Base-by-base conservation (phyloP, 2,888 invertebrate species). In the Boloria selene region DNA sequence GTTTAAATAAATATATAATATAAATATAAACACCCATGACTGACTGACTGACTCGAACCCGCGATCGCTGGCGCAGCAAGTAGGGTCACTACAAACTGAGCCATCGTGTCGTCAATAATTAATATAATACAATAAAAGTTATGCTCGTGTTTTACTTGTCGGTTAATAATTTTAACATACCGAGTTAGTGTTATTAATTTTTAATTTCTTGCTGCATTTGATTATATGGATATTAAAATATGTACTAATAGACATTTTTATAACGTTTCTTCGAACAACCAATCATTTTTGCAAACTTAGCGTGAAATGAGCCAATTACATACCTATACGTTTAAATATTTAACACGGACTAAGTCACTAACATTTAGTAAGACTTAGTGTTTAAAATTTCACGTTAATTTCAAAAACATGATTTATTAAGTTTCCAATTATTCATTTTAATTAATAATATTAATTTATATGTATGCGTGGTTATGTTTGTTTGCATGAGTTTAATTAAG, bases 291-390 rank as follows among this genome's bases (percentile, higher is more conserved):
- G 61, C 62, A 63, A 70, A 63, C 44, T 49, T 62, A 51, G 55
- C 70, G 70, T 70, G 65, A 70, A 70, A 68, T 62, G 58, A 68
- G 60, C 60, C 59, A 60, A 68, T 68, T 65, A 55, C 38, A 55
- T 63, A 38, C 10, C 31, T 38, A 59, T 64, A 61, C 61, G 61
- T 55, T 64, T 58, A 58, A 64, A 64, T 58, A 47, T 64, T 52
- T 38, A 64, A 52, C 45, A 64, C 56, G 56, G 56, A 61, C 63
- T 64, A n/a, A n/a, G n/a, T n/a, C n/a, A n/a, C n/a, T n/a, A 50
- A 64, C 56, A 54, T 59, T 69, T 61, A 61, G 61, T 64, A 59
- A 59, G 17, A 60, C 42, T 61, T 67, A 62, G 61, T 55, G 61
- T 65, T 59, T 56, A 45, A 56, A 45, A 60, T 69, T 67, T 67